Conservation (phyloP, 2,797 vertebrate species). For the Coendou prehensilis region DNA sequence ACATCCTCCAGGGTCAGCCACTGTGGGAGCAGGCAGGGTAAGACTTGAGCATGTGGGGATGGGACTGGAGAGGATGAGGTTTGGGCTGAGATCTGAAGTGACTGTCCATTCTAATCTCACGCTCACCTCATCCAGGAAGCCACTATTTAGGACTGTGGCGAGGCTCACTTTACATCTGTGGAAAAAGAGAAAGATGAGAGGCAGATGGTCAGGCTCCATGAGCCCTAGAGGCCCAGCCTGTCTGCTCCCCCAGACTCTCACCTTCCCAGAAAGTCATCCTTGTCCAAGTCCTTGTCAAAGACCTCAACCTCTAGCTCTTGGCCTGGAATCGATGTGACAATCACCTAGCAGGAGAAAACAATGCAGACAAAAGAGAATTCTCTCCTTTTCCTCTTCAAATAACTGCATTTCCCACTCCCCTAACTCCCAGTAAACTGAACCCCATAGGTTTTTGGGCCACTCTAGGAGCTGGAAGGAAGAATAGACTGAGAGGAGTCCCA, state of each 20-base stretch:
- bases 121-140: conserved; percentile 93
- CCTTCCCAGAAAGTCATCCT: conserved; percentile 97
- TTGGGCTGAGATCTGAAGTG: background rate
- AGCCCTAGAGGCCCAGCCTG: background rate
- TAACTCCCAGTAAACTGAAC: background rate
- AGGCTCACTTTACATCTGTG: conserved; percentile 94
- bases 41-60: background rate
- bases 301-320: conserved; percentile 96
- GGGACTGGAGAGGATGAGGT: background rate
- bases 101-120: background rate
- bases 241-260: conserved; percentile 75
- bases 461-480: background rate
- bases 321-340: conserved; percentile 94
- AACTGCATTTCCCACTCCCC: background rate
- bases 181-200: background rate
- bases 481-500: background rate
- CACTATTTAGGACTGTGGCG: conserved; percentile 90
- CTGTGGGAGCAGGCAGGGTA: conserved; percentile 83
- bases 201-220: background rate
- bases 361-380: background rate
- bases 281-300: conserved; percentile 96
- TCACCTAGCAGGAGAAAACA: conserved; percentile 88
- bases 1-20: conserved; percentile 96
- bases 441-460: background rate
- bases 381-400: background rate